Conservation (phyloP, 2,888 invertebrate species). For the Spatulosminthurus flaviceps region DNA sequence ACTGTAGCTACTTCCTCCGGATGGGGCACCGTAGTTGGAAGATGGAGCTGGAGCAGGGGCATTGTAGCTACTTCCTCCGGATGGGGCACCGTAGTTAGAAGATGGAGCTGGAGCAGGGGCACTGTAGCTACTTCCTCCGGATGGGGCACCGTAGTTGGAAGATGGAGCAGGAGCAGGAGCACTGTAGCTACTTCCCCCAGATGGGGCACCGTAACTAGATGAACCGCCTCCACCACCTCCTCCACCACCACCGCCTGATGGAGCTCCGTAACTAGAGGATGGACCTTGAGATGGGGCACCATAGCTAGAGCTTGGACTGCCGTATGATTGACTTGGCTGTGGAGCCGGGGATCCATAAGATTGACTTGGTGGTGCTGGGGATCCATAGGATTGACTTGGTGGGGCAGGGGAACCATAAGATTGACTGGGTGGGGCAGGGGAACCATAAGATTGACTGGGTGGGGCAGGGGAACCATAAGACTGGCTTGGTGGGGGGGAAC, state of each 20-base stretch:
- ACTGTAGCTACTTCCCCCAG: background rate
- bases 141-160: background rate
- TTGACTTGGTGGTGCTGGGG: background rate
- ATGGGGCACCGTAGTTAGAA: conserved; percentile 1
- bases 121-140: background rate
- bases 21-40: background rate
- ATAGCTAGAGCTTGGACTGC: background rate
- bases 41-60: background rate
- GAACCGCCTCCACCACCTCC: background rate
- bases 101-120: background rate
- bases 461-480: conserved; percentile 1
- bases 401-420: background rate
- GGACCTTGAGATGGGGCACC: background rate
- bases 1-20: background rate
- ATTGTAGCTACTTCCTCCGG: no score
- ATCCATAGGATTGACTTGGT: background rate
- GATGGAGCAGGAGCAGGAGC: background rate
- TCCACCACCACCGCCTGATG: background rate
- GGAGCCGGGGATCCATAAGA: no score
- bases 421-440: background rate
- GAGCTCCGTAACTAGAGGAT: background rate
- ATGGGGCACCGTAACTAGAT: conserved; percentile 14
- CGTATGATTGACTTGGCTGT: background rate
- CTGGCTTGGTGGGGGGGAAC: conserved; percentile 1
- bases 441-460: no score